Conservation (phyloP, 2,797 vertebrate species). For the Corythornis leucogaster region DNA sequence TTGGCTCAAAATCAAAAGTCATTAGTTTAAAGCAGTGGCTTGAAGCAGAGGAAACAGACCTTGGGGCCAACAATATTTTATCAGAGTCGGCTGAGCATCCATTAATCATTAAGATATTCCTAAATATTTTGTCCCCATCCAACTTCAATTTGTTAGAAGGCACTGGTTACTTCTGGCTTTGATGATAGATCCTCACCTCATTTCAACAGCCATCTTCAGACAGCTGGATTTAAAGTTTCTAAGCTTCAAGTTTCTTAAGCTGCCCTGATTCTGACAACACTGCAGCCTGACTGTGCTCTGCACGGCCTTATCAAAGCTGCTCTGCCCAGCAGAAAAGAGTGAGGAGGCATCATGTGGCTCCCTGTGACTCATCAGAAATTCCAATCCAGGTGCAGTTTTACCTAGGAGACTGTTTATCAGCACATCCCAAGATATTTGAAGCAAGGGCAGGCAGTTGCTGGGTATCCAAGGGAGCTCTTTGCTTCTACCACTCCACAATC, state of each 20-base stretch:
- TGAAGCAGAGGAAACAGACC: slow-evolving; percentile 38
- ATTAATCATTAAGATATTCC: slow-evolving; percentile 22
- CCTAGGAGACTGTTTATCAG: neutral
- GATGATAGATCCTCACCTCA: neutral
- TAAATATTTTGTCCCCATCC: neutral
- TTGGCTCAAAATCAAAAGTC: slow-evolving; percentile 44
- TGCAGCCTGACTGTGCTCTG: neutral
- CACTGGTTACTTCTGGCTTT: neutral
- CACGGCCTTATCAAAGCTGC: neutral
- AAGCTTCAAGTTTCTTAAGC: neutral
- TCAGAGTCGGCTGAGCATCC: neutral
- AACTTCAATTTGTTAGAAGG: slow-evolving; percentile 14
- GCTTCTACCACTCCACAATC: rapidly evolving
- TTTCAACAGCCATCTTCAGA: neutral
- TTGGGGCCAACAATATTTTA: slow-evolving; percentile 29
- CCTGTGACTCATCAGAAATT: neutral
- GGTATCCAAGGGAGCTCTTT: neutral
- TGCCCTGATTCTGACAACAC: neutral
- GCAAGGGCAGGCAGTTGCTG: neutral
- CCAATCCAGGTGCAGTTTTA: neutral
- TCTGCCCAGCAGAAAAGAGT: neutral
- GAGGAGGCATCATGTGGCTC: neutral
- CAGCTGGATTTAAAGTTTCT: neutral
- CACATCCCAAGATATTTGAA: neutral
- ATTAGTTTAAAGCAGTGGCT: slow-evolving; percentile 43